Evolutionary conservation across 2,888 invertebrate species (phyloP), one percentile per base, ranked within the genome.

Genomic region (Margaritifera margaritifera): DNA sequence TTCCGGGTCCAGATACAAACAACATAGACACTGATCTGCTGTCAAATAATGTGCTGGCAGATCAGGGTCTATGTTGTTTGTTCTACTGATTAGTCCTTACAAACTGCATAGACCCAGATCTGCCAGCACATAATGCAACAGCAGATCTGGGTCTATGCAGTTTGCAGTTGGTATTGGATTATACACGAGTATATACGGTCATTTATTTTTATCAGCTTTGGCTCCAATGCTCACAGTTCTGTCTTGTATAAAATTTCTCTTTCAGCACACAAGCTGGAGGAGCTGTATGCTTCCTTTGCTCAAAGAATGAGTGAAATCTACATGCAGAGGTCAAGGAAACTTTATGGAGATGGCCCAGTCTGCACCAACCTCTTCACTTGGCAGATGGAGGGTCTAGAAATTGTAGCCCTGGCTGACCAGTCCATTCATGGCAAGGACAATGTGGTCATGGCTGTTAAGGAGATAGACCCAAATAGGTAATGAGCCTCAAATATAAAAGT

Each of bases 301-400:
- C 95, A 95, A 86, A 96, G 96, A 87, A 97, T 97, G 90, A 95
- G 97, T 0, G 96, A 97, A 89, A 98, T 99, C 84, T 99, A 99
- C 90, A 95, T 99, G 69, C 96, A 98, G 89, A 91, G 97, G 42
- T 95, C 95, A 57, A 93, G 93, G 88, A 95, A 93, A 90, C 92
- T 93, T 92, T 94, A 92, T 89, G 92, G 92, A 82, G 92, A 91
- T 75, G 81, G 93, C 27, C 93, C 94, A 0, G 92, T 93, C 56
- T 91, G 95, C 58, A 94, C 94, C 0, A 84, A 84, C 67, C 92
- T 99, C 20, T 94, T 98, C 77, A 95, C 95, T 0, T 97, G 97
- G 94, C 93, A 93, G 61, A 93, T 97, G 91, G 92, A 94, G 4
- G 93, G 94, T 79, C 88, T 95, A 1, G 93, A 94, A 83, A 91